Evolutionary conservation across 23 tunicate species (phyloP).

Genomic region (Diplosoma virens): DNA sequence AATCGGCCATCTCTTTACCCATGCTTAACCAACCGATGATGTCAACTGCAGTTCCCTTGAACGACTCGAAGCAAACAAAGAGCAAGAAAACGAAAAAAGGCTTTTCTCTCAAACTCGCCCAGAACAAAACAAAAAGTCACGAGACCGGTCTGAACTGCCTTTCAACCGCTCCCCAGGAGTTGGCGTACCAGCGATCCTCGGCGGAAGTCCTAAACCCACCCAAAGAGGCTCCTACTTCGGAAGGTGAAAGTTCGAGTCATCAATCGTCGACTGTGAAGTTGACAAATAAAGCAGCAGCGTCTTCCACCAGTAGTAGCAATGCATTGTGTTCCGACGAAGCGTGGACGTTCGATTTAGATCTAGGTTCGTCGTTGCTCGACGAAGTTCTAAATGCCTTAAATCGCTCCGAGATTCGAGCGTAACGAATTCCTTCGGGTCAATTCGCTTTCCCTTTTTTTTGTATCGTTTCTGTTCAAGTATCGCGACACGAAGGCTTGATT

Average conservation of each 20-base stretch:
- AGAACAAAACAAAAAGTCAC: constrained; percentile 46
- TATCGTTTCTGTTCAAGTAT: too few species aligned
- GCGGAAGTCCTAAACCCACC: too few species aligned
- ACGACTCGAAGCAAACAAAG: neutral
- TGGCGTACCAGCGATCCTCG: constrained; percentile 23
- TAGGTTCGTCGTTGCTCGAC: constrained; percentile 81
- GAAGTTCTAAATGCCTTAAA: constrained; percentile 76
- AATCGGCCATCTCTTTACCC: constrained; percentile 70
- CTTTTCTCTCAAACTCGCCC: constrained; percentile 22
- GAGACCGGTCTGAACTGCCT: constrained; percentile 35
- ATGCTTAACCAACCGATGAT: constrained; percentile 24
- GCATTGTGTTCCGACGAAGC: constrained; percentile 41
- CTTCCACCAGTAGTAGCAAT: constrained; percentile 6
- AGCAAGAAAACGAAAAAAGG: constrained; percentile 15
- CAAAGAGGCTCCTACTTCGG: too few species aligned
- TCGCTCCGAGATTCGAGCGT: constrained; percentile 21
- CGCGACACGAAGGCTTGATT: too few species aligned
- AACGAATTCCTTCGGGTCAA: too few species aligned
- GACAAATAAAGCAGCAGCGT: neutral
- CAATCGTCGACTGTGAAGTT: neutral
- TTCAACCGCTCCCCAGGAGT: neutral
- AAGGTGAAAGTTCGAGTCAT: neutral
- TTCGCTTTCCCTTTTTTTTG: too few species aligned
- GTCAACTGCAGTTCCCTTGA: constrained; percentile 12
- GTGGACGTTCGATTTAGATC: constrained; percentile 59